Percentiles rank a stretch among this genome's conserved stretches.
phyloP scores from a whole-genome alignment of 2,113 vertebrate genomes.

The Myrmecophaga tridactyla region DNA sequence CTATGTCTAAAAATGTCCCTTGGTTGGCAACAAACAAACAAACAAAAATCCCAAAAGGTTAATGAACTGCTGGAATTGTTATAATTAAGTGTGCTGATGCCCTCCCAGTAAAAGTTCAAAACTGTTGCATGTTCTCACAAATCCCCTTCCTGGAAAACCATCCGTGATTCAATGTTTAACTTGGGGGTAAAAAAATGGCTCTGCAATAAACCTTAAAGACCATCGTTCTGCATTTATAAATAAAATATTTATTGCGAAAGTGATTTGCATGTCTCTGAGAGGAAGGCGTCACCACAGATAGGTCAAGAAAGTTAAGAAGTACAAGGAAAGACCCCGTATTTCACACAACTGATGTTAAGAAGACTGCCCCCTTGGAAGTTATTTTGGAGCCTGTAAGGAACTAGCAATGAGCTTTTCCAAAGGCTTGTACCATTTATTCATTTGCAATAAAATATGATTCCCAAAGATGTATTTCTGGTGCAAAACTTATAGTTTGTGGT shows the following conservation, averaged over 20 bases:
- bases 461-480: background rate
- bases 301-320: background rate
- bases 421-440: background rate
- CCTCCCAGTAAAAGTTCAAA: background rate
- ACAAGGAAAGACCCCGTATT: background rate
- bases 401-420: background rate
- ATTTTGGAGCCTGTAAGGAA: background rate
- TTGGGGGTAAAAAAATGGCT: background rate
- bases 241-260: background rate
- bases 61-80: background rate
- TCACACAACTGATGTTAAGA: background rate
- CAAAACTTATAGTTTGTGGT: background rate
- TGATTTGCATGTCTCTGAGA: background rate
- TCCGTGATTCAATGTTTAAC: background rate
- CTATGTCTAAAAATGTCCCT: constrained; percentile 2
- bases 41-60: background rate
- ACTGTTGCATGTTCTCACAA: background rate
- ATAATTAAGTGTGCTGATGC: background rate
- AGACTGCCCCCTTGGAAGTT: background rate
- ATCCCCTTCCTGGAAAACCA: background rate
- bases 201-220: background rate
- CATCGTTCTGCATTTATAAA: background rate
- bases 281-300: background rate
- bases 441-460: background rate
- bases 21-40: background rate